Base-by-base conservation (phyloP, 1,140 invertebrate genomes). In the Harlomillsia oculata region DNA sequence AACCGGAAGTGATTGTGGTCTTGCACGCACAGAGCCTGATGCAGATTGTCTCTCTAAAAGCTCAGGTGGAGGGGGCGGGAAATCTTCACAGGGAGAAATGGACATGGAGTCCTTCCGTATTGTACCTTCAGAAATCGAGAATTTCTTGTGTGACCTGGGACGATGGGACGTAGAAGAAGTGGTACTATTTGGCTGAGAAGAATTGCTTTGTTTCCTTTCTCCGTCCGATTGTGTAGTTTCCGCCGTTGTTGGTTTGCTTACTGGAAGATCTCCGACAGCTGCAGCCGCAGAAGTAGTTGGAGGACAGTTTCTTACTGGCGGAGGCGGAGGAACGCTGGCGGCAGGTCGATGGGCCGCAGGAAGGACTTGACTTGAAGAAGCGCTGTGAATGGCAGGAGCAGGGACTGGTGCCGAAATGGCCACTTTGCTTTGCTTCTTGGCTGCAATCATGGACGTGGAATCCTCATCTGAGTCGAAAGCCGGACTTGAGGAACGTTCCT, bases 381-480 rank as follows among this genome's bases (percentile, higher is more conserved):
- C 20, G 21, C 20, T 21, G 30, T 36, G 14, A n/a, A 34, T 3
- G 11, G 50, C 39, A 46, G 57, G 21, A 45, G 44, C 28, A 39
- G 44, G 3, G 40, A 14, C 45, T 45, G 30, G 62, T 36, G 36
- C 20, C 46, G 28, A 34, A 39, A 23, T 48, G 43, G 50, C 32
- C 18, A 36, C 56, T 48, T 46, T 13, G 29, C n/a, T 13, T 16
- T 34, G 23, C 54, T 67, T 68, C 28, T 68, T 67, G 46, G 61
- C 62, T 32, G 58, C 56, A 8, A 60, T 61, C 20, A 68, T 62
- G 0, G 77, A 76, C 58, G 84, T 87, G 58, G 89, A 87, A 66
- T 80, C 78, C 41, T 96, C 91, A 71, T 97, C 93, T 0, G 92
- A 96, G 60, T 96, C 92, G 71, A 96, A 96, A 0, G 88, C 89